Evolutionary conservation across 2,888 invertebrate genomes (phyloP).

Genomic region (Epirrhoe tristata): DNA sequence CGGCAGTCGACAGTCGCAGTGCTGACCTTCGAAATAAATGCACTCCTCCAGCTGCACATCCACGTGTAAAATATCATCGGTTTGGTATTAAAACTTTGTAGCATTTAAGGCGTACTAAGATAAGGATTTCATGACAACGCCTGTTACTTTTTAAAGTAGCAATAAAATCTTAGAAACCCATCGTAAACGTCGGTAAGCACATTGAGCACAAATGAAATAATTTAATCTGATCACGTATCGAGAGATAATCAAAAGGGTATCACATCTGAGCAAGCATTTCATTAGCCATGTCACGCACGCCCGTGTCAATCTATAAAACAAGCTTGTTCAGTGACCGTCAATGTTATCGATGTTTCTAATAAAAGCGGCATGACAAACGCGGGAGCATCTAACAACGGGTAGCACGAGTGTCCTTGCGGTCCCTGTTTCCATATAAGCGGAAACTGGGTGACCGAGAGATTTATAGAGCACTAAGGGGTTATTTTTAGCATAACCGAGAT

Average conservation of each 20-base stretch:
- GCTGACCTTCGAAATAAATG: slow-evolving; percentile 70
- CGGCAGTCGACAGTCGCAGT: slow-evolving; percentile 50
- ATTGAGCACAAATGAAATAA: slow-evolving; percentile 23
- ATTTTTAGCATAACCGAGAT: slow-evolving; percentile 56
- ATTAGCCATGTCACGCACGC: slow-evolving; percentile 33
- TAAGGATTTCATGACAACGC: slow-evolving; percentile 8
- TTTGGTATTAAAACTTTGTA: slow-evolving; percentile 22
- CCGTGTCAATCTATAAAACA: slow-evolving; percentile 29
- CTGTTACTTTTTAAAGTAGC: slow-evolving; percentile 22
- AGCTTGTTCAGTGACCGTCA: slow-evolving; percentile 16
- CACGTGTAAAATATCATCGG: slow-evolving; percentile 26
- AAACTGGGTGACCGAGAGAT: slow-evolving; percentile 72
- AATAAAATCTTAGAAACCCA: slow-evolving; percentile 24
- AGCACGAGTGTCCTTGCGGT: slow-evolving; percentile 57
- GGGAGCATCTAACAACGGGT: slow-evolving; percentile 30
- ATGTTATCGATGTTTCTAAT: slow-evolving; percentile 16
- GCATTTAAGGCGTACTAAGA: slow-evolving; percentile 1
- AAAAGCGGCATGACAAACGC: slow-evolving; percentile 22
- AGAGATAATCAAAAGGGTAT: slow-evolving; percentile 20
- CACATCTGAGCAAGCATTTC: slow-evolving; percentile 28
- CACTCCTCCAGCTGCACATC: slow-evolving; percentile 53
- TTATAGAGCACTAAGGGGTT: slow-evolving; percentile 64
- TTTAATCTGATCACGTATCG: slow-evolving; percentile 32
- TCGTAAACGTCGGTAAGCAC: slow-evolving; percentile 35
- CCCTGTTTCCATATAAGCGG: slow-evolving; percentile 64